phyloP scores from a whole-genome alignment of 2,888 invertebrate species.

The Coelogynopora nodosa region DNA sequence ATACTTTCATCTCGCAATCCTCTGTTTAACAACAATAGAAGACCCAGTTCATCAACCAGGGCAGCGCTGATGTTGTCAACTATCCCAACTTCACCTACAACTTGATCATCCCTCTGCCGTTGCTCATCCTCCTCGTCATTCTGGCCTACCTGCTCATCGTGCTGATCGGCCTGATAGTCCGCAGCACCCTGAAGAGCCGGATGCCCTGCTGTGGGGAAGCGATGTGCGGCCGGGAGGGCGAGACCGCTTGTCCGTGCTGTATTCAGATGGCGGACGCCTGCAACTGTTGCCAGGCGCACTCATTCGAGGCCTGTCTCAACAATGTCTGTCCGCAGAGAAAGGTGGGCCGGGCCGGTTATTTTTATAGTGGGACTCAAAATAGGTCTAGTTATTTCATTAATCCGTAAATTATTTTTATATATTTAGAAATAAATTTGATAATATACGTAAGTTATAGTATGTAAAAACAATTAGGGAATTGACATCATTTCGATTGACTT shows the following conservation, averaged over 20 bases:
- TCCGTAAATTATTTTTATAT: too few relatives aligned
- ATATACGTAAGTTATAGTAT: too few relatives aligned
- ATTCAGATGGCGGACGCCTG: not conserved
- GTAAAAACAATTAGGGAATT: too few relatives aligned
- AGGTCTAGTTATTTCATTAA: too few relatives aligned
- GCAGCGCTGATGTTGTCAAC: not conserved
- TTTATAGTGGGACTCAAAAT: too few relatives aligned
- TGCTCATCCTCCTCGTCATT: not conserved
- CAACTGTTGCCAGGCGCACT: not conserved
- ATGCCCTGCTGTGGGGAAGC: not conserved
- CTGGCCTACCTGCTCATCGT: not conserved
- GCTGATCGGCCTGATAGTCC: not conserved
- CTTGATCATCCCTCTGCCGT: not conserved
- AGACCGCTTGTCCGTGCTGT: not conserved
- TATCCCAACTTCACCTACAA: not conserved
- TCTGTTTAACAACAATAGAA: too few relatives aligned
- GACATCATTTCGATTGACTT: too few relatives aligned
- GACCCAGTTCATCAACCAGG: not conserved
- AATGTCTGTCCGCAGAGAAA: not conserved
- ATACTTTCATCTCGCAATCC: too few relatives aligned
- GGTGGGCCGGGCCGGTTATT: too few relatives aligned
- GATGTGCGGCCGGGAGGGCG: not conserved
- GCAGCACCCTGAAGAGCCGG: not conserved
- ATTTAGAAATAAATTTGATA: too few relatives aligned
- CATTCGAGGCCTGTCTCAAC: not conserved